These are phyloP conservation scores for Megalops atlanticus DNA, from an alignment of 2,113 vertebrate species.

Conservation along the genomic window DNA sequence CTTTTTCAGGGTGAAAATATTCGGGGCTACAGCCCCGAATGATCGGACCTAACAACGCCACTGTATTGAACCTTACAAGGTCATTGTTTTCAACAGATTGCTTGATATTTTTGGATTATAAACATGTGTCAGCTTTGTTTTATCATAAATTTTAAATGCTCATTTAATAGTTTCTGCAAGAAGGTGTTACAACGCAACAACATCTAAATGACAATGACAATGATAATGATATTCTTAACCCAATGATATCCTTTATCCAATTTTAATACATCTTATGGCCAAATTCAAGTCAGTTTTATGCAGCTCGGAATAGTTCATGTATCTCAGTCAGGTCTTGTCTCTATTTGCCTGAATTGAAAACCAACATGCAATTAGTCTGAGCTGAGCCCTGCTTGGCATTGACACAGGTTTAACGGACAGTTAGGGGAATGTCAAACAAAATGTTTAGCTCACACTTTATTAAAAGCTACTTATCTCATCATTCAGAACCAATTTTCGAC, in stretches of 20 bases:
- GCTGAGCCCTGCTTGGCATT: background rate
- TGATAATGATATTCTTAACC: background rate
- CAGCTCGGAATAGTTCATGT: background rate
- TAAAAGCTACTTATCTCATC: conserved; percentile 11
- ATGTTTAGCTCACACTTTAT: conserved; percentile 14
- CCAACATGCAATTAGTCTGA: conserved; percentile 7
- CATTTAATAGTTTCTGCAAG: too few relatives aligned
- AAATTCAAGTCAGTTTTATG: background rate
- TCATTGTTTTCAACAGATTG: background rate
- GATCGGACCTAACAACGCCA: too few relatives aligned
- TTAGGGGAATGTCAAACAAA: background rate
- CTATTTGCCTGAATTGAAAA: background rate
- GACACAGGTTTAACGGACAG: background rate
- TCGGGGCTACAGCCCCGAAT: too few relatives aligned
- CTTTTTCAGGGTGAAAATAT: too few relatives aligned
- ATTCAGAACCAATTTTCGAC: conserved; percentile 15
- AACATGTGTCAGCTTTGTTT: background rate
- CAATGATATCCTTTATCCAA: background rate
- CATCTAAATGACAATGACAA: too few relatives aligned
- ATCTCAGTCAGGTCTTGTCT: background rate
- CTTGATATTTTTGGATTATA: too few relatives aligned
- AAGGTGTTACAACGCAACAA: too few relatives aligned
- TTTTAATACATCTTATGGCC: background rate
- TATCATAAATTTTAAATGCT: background rate
- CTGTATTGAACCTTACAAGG: background rate